Evolutionary conservation across 2,797 vertebrate species (phyloP), one percentile per base, ranked within the genome.

Genomic region (Neopelma chrysocephalum): DNA sequence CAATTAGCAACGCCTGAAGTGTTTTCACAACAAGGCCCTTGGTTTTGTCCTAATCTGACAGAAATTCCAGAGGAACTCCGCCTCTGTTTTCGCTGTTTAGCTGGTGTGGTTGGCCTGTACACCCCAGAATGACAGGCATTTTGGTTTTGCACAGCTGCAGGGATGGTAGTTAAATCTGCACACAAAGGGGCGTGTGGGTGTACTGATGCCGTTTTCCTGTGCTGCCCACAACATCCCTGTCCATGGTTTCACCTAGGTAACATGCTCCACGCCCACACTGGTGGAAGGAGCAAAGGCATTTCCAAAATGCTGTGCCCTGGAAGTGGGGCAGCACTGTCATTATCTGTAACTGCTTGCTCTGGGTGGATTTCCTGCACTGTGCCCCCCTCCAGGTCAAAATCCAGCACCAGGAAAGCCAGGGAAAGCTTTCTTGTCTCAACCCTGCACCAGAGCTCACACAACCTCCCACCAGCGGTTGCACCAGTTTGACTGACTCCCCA

Each of bases 11-110:
- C 11, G 12, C n/a, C 17, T 25, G 5, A 47, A 50, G 8, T 5
- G 0, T 43, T 31, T 50, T 25, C 45, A 50, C 34, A 77, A 21
- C 0, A 0, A 77, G 32, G 4, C 1, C 36, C 10, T 43, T 51
- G 65, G 36, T 14, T 70, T 83, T 81, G 40, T 18, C 65, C 65
- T 17, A 4, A 8, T 27, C 36, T 11, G 19, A 22, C 0, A 21
- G 84, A 32, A 61, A 45, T 76, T 71, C 71, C 87, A n/a, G 40
- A 34, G 78, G 36, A 51, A 1, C 10, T 48, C 70, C 15, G 5
- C 31, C 45, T 64, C 2, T 48, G 3, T 12, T 80, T 21, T 27
- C 25, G 14, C 42, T 43, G 21, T 13, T 23, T 27, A 21, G 32
- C 34, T 51, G n/a, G 6, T 22, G 50, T 23, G 58, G 11, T 5